Base-by-base conservation (phyloP, 1,140 invertebrate genomes). In the Megalopta genalis region DNA sequence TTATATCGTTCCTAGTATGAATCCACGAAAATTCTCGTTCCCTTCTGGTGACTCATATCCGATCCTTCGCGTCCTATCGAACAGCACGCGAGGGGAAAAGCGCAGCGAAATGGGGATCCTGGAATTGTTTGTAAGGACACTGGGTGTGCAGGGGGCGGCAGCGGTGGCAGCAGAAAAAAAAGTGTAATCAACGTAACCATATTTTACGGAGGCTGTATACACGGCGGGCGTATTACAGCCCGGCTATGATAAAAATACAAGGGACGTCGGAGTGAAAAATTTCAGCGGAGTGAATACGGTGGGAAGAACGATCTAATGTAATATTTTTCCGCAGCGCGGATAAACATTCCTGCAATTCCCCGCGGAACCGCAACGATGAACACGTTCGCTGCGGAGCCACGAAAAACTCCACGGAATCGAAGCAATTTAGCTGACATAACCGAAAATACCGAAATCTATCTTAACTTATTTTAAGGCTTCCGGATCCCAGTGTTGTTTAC, bases 31-130 rank as follows among this genome's bases (percentile, higher is more conserved):
- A 72, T 81, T 84, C 27, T 25, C 46, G 52, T 72, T n/a, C 77
- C 64, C 59, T 69, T 81, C 62, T 65, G 83, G 78, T 86, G 84
- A 85, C 70, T 86, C 84, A 85, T 66, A 71, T 86, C 83, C 82
- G 84, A 72, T 84, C 65, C 69, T 85, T 84, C 57, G 69, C 82
- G 70, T 32, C 69, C 70, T 73, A 54, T 73, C 57, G 52, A 54
- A 64, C 70, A 64, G 74, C 74, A 59, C 46, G 42, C 73, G 74
- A 82, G 79, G 84, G 83, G 21, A 75, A 49, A 75, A 66, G 42
- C 68, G 54, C 73, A 72, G 32, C 52, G 27, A 66, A 81, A 84
- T 16, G 73, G 54, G 57, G 57, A 63, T 70, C 23, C 59, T 10
- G 54, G 54, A 57, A 57, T 8, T 21, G 54, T 57, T n/a, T 14